Evolutionary conservation across 1,140 invertebrate species (phyloP).

Genomic region (Dendrolimus kikuchii): DNA sequence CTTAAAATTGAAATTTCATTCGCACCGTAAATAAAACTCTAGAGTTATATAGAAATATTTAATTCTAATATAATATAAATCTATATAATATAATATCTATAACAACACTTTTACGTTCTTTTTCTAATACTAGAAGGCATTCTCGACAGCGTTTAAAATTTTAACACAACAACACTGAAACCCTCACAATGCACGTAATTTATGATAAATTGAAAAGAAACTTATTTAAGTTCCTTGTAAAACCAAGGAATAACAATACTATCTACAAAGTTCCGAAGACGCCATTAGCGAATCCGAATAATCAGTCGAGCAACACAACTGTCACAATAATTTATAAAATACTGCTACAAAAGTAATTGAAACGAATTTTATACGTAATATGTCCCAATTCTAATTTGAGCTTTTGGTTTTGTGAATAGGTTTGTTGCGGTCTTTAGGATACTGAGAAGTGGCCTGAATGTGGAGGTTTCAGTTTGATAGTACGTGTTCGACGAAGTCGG

Average conservation of each 20-base stretch:
- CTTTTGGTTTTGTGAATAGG: slow-evolving; percentile 54
- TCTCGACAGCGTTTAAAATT: slow-evolving; percentile 45
- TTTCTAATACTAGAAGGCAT: slow-evolving; percentile 62
- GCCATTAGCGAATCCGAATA: slow-evolving; percentile 41
- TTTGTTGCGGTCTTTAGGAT: slow-evolving; percentile 58
- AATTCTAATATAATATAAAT: slow-evolving; percentile 49
- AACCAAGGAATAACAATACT: slow-evolving; percentile 64
- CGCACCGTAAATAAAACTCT: background rate
- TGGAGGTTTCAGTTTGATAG: slow-evolving; percentile 41
- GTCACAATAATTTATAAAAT: slow-evolving; percentile 61
- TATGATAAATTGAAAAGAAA: slow-evolving; percentile 22
- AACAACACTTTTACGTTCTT: slow-evolving; percentile 46
- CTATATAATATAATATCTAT: slow-evolving; percentile 29
- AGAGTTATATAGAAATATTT: slow-evolving; percentile 21
- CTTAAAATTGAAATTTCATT: slow-evolving; percentile 2
- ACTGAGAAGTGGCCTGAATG: slow-evolving; percentile 53
- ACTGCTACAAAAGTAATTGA: slow-evolving; percentile 39
- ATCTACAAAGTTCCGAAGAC: slow-evolving; percentile 55
- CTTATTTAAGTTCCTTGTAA: slow-evolving; percentile 58
- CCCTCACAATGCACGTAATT: slow-evolving; percentile 39
- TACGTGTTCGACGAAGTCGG: slow-evolving; percentile 24
- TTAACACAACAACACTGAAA: slow-evolving; percentile 40
- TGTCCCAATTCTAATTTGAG: slow-evolving; percentile 47
- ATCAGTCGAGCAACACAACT: slow-evolving; percentile 66
- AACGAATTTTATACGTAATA: slow-evolving; percentile 41